Evolutionary conservation across 1,140 invertebrate species (phyloP).

Genomic region (Hesperophylax magnus): DNA sequence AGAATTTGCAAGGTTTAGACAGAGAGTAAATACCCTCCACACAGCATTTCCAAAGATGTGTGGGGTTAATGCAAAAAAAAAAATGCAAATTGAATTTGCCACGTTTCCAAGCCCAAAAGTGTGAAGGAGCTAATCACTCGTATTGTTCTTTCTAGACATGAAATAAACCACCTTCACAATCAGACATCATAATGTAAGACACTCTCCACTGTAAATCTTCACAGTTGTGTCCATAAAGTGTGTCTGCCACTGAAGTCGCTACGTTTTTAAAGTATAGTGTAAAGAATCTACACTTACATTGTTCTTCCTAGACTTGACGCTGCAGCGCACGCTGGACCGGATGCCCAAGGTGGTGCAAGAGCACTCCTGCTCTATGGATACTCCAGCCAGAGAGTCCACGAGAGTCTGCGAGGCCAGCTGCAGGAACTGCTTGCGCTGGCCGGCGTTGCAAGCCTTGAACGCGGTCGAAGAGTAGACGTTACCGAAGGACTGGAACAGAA

Average conservation of each 20-base stretch:
- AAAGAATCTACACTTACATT: constrained; percentile 5
- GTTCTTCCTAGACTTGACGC: constrained; percentile 31
- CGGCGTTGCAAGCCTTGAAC: constrained; percentile 69
- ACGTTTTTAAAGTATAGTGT: not conserved
- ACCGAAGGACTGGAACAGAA: constrained; percentile 69
- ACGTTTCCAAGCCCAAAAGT: too few species aligned
- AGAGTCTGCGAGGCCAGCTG: constrained; percentile 69
- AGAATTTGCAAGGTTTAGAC: too few species aligned
- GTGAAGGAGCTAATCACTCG: too few species aligned
- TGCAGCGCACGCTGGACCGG: constrained; percentile 24
- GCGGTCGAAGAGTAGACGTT: constrained; percentile 71
- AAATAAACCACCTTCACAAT: too few species aligned
- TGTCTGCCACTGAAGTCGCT: not conserved
- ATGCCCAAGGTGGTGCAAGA: constrained; percentile 61
- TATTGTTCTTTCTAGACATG: too few species aligned
- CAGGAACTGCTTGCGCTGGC: constrained; percentile 72
- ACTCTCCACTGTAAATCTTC: too few species aligned
- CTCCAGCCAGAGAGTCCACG: constrained; percentile 64
- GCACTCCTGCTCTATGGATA: constrained; percentile 70
- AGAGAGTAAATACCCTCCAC: too few species aligned
- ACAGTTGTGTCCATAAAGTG: too few species aligned
- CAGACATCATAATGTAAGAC: too few species aligned
- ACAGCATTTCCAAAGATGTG: too few species aligned
- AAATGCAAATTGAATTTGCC: too few species aligned
- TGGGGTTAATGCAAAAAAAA: too few species aligned